Base-by-base conservation (phyloP, 92 coral and sea anemone genomes). In the Parazoanthus atlanticus region DNA sequence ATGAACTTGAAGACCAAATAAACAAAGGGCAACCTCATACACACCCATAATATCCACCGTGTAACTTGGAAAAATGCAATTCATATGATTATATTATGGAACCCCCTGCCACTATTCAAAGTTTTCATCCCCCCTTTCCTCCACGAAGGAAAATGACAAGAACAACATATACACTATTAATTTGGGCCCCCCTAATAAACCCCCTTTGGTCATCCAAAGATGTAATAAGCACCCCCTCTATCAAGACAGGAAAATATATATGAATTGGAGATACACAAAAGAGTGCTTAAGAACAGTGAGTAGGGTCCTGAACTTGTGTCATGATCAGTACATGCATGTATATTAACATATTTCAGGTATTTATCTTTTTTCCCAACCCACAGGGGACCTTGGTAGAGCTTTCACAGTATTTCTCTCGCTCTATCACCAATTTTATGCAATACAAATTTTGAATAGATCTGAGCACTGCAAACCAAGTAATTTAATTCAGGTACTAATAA, bases 391-490 rank as follows among this genome's bases (percentile, higher is more conserved):
- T n/a, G 43, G 78, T 73, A 73, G 78, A 43, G 78, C 78, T 43
- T 73, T 73, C 31, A 73, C 78, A 73, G 41, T 31, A 73, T 73
- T 15, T 73, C 43, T 73, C 78, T 73, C 78, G 31, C 78, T 73
- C 31, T 73, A 73, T 15, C 31, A 73, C 43, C 78, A 73, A 1
- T 73, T 73, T 73, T 31, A 73, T 73, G 78, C 78, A 73, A 43
- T 43, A 73, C 78, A 73, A 73, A 73, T 73, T 73, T 73, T 43
- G 31, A 73, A 73, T 43, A 73, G 43, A 73, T 29, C 6, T 43
- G 31, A 73, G 78, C 78, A 73, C 78, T 73, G 41, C 78, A 73
- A 73, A 73, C 31, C 78, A 73, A 73, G 78, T 73, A 73, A 73
- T 31, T 66, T 73, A 73, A 73, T 72, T 72, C 76, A 72, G 76